Base-by-base conservation (phyloP, 1,140 invertebrate genomes). In the Trichogramma pretiosum region DNA sequence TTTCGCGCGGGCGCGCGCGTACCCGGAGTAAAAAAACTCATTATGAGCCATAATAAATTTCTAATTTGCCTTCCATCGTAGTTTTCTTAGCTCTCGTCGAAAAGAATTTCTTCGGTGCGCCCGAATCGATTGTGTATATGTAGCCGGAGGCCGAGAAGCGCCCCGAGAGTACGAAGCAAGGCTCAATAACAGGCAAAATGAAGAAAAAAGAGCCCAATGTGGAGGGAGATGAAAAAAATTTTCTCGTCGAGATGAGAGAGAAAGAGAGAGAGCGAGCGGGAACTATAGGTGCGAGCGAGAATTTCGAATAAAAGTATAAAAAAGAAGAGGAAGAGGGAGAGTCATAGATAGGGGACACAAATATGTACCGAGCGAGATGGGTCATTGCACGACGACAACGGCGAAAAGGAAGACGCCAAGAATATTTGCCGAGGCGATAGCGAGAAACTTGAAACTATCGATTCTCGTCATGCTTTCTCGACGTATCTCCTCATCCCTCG, bases 381-480 rank as follows among this genome's bases (percentile, higher is more conserved):
- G 33, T 26, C 43, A 34, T 14, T 24, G 34, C 33, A 42, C 28
- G 24, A 19, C 28, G 11, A 8, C 2, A 13, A 28, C 13, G 8
- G 23, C 19, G 23, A 4, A 19, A 16, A 26, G 43, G 17, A 9
- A 33, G 39, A n/a, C n/a, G n/a, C 11, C 5, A 36, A 26, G 41
- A 35, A 38, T 48, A 35, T 52, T 48, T 45, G 46, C 24, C 36
- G 42, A 23, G 44, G 35, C 34, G 39, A 48, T 42, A 52, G 21
- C 30, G 17, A 38, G 35, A 38, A 45, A 48, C 35, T 47, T 43
- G 17, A 24, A 45, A 50, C 42, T 50, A 47, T 52, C 45, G 44
- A 52, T 52, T 43, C 40, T 44, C 37, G 38, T 52, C 50, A 44
- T 43, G 28, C 44, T 32, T 46, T n/a, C n/a, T 5, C 23, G 24